Base-by-base conservation (phyloP, 2,113 vertebrate genomes). In the Perca fluviatilis region DNA sequence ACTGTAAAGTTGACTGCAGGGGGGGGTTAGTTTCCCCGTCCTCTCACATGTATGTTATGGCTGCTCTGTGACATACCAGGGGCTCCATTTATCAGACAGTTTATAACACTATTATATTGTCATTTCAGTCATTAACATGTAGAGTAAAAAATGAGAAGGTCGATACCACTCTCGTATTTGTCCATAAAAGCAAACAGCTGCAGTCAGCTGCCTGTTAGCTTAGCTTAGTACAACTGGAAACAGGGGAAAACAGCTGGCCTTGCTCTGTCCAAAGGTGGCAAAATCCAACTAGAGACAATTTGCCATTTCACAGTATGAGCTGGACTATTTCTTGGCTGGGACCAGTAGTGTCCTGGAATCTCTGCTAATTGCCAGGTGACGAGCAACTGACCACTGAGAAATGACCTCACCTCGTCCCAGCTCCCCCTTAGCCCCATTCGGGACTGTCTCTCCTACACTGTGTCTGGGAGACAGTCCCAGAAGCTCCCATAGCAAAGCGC, bases 1-100 rank as follows among this genome's bases (percentile, higher is more conserved):
- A 93, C 86, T 93, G 88, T 86, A 88, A 91, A 90, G 82, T 51
- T 66, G 80, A 82, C 69, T 83, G 75, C 40, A 61, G 85, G 40
- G 50, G 23, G 27, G 25, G 36, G 56, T 23, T 19, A 61, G 40
- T 60, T 76, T 61, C 21, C 27, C 51, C n/a, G 16, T 70, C 10
- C 46, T 18, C 47, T 40, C 56, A 64, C 18, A 14, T 84, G 63
- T 33, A 58, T 18, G 7, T 66, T 40, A 71, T 61, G 60, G 70
- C 64, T 75, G 36, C 66, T 36, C 12, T n/a, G 73, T 36, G 49
- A 54, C 21, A 21, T 23, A 58, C 54, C 56, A 43, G 11, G 1
- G 57, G 15, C 47, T 72, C 58, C 14, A 46, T 62, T 70, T 18
- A 61, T 68, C 27, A 68, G 25, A 60, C 25, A 30, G 7, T 47